Evolutionary conservation across 2,888 invertebrate species (phyloP).

Genomic region (Campoletis raptor): DNA sequence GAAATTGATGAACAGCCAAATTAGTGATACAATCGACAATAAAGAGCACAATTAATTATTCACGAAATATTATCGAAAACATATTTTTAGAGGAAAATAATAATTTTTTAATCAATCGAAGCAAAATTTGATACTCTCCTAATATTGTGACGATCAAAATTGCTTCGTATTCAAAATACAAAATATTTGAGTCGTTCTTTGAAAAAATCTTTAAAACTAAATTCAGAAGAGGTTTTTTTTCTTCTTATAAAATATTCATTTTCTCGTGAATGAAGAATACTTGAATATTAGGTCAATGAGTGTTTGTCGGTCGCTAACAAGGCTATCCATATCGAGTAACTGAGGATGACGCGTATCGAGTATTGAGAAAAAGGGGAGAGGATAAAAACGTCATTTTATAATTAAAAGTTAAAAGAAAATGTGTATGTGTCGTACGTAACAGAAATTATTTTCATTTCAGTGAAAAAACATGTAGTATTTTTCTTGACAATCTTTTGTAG

Average conservation of each 20-base stretch:
- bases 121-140: too few species aligned
- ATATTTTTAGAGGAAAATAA: too few species aligned
- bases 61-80: not conserved
- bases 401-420: not conserved
- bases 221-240: too few species aligned
- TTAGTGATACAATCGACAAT: not conserved
- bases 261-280: not conserved
- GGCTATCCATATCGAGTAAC: not conserved
- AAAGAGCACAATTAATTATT: not conserved
- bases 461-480: not conserved
- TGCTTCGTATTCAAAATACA: not conserved
- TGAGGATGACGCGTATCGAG: not conserved
- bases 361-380: not conserved
- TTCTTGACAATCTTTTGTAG: not conserved
- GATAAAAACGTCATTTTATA: not conserved
- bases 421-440: not conserved
- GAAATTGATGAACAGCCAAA: not conserved
- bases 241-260: not conserved
- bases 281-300: not conserved
- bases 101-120: too few species aligned
- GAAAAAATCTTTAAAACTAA: not conserved
- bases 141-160: not conserved
- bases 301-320: not conserved
- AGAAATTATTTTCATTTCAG: not conserved
- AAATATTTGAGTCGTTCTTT: not conserved